Conservation (phyloP, 1,140 invertebrate genomes). For the Hyles euphorbiae region DNA sequence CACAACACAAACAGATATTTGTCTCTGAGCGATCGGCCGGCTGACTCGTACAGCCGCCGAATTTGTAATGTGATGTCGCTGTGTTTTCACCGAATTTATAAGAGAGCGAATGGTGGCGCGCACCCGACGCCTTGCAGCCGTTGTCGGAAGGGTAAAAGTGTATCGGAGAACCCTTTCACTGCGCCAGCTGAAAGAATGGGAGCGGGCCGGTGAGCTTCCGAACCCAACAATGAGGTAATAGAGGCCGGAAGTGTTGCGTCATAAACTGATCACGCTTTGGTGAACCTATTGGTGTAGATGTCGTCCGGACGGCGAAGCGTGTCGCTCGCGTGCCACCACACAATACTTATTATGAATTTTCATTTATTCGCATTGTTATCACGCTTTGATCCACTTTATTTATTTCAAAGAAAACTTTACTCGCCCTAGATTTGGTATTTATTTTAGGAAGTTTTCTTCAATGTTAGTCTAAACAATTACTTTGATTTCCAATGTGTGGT, state of each 20-base stretch:
- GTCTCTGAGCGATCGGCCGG: slow-evolving; percentile 44
- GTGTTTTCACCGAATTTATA: slow-evolving; percentile 72
- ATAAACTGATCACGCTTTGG: slow-evolving; percentile 49
- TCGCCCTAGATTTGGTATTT: no score
- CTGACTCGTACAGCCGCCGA: slow-evolving; percentile 62
- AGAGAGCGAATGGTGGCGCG: slow-evolving; percentile 44
- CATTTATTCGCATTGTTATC: no score
- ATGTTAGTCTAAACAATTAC: no score
- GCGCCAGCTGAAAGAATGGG: slow-evolving; percentile 66
- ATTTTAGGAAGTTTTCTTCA: no score
- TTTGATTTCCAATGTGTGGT: no score
- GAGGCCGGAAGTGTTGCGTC: slow-evolving; percentile 59
- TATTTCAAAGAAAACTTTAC: no score
- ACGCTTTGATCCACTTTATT: no score
- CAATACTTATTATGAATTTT: background rate
- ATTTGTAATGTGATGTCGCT: slow-evolving; percentile 67
- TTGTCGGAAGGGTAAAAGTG: slow-evolving; percentile 64
- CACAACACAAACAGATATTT: slow-evolving; percentile 43
- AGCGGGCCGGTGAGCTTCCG: slow-evolving; percentile 60
- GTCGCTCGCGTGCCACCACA: background rate
- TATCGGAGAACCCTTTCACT: slow-evolving; percentile 72
- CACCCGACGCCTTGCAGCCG: slow-evolving; percentile 38
- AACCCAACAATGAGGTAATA: slow-evolving; percentile 65
- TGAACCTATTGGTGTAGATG: slow-evolving; percentile 44
- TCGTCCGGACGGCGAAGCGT: slow-evolving; percentile 13